Base-by-base conservation (phyloP, 2,113 vertebrate genomes). In the Xyrauchen texanus region DNA sequence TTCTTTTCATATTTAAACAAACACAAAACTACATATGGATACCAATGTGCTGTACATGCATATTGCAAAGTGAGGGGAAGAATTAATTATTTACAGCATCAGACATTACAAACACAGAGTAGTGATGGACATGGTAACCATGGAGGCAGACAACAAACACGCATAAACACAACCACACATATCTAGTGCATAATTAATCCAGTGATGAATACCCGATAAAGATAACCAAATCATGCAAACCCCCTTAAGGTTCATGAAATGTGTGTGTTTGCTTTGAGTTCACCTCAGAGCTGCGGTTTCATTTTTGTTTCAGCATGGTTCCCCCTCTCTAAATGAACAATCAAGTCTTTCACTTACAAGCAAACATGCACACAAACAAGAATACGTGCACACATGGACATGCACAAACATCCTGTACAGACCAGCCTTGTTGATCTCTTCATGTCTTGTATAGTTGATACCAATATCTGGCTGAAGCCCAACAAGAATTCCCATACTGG, bases 121-220 rank as follows among this genome's bases (percentile, higher is more conserved):
- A 73, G 61, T 85, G 84, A 85, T 76, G 80, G 81, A 83, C 66
- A 71, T 57, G 68, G 81, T 84, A 68, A 76, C 84, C 71, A 80
- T 51, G 64, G 76, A 65, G 34, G 79, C 66, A 44, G 72, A 44
- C 64, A 78, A 82, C 77, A 79, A 76, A 68, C 63, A 82, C 44
- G 13, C 72, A 63, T 49, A 57, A 71, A 81, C 21, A 34, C 21
- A 34, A 34, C 21, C 21, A 34, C 21, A 53, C 49, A 72, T 45
- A 71, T 21, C 9, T 68, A 49, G 79, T 77, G 69, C 69, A 70
- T 78, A 70, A 84, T 80, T 46, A 70, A 74, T 83, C 82, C 61
- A 71, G 53, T 78, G 73, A 80, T 72, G 76, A 85, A 77, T 82
- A 78, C 85, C 58, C 79, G 80, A 57, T 49, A 46, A 81, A 80